Conservation (phyloP, 1,140 invertebrate genomes). For the Meteorus sp. region DNA sequence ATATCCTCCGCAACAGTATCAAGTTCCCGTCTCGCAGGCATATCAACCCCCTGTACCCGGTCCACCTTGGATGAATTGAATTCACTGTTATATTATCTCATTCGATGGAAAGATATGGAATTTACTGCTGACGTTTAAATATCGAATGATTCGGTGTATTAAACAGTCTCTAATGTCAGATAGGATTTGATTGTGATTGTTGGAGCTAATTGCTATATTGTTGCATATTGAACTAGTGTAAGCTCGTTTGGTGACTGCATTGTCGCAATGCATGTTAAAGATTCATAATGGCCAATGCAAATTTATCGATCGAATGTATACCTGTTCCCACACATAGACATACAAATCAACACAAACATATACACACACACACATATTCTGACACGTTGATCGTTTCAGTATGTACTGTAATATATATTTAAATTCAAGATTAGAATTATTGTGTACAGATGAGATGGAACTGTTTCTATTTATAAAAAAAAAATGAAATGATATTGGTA, state of each 20-base stretch:
- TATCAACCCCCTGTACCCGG: conserved; percentile 45
- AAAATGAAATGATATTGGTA: neutral
- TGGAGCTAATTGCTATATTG: neutral
- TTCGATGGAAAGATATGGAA: no score
- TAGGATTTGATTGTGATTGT: no score
- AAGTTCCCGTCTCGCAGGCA: conserved; percentile 45
- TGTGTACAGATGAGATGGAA: conserved; percentile 29
- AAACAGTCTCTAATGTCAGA: no score
- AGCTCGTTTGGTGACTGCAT: no score
- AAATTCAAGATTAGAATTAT: conserved; percentile 18
- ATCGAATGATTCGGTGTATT: no score
- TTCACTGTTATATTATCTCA: neutral
- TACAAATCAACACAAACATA: no score
- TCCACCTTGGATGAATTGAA: conserved; percentile 52
- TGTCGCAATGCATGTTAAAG: no score
- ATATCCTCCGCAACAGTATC: conserved; percentile 39
- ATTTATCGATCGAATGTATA: no score
- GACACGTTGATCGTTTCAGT: conserved; percentile 5
- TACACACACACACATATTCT: neutral
- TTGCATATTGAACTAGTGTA: neutral
- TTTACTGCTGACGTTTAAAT: no score
- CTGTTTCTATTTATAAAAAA: conserved; percentile 30
- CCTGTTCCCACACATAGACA: no score
- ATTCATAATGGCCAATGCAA: conserved; percentile 18
- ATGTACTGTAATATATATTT: conserved; percentile 19